Base-by-base conservation (phyloP, 2,888 invertebrate genomes). In the Papilio demoleus region DNA sequence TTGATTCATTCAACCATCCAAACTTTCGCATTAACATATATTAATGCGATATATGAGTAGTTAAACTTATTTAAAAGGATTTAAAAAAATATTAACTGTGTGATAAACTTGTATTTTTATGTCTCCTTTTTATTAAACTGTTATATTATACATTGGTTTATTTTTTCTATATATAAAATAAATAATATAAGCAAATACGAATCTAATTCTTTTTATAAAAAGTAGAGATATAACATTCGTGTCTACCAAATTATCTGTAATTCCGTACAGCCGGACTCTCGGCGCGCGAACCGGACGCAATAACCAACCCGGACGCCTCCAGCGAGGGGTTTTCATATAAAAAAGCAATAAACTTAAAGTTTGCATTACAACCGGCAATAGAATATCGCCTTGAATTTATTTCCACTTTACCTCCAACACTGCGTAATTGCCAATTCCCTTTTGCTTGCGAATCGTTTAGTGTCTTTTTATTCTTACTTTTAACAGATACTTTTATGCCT, bases 271-370 rank as follows among this genome's bases (percentile, higher is more conserved):
- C 38, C 34, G 77, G 81, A 79, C 47, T 22, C 47, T 22, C 22
- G 47, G 22, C 47, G 47, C 47, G 79, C 24, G 74, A 74, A 73
- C 79, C 78, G 79, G 83, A 80, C 72, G 75, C 78, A 47, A 22
- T 77, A 81, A 79, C 78, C 36, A 73, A 74, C 72, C 79, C 78
- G 79, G 83, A 80, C 72, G 75, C 78, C 77, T 77, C 77, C 78
- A 74, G 73, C 72, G 73, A 76, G 76, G 74, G 78, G 79, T 81
- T 81, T 79, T 81, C 79, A 81, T 80, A 81, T 77, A 80, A 80
- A 81, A 78, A 72, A 71, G 62, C 65, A 68, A 70, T 71, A 69
- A 69, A 50, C 60, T 67, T 67, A 45, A 72, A 76, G 76, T 81
- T 82, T 79, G 78, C 79, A 76, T 77, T 75, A 74, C 74, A 71